Evolutionary conservation across 2,797 vertebrate genomes (phyloP), one percentile per base, ranked within the genome.

Genomic region (Sebastes dallii): DNA sequence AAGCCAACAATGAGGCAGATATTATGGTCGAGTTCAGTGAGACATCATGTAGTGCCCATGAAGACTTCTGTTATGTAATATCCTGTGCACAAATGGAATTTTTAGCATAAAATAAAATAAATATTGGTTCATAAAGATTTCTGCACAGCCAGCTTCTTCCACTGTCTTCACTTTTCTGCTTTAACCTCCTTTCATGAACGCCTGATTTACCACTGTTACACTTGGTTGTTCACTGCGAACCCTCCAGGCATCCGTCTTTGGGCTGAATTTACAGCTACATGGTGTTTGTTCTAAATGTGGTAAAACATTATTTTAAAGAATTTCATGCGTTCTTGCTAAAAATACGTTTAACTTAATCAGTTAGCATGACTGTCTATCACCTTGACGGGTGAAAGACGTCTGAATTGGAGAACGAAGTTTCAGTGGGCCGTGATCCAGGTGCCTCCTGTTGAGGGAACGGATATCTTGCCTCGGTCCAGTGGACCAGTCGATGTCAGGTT

Each of bases 401-500:
- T 60, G 32, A 71, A 66, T 64, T 46, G 0, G 0, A 76, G 42
- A 68, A 42, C 4, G 1, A 72, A 68, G 72, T 39, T 72, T 39
- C 67, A 34, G 59, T 58, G 52, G 56, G 60, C 60, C 70, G n/a
- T 62, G 64, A 64, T 83, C 30, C 81, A 75, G 73, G 64, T 66
- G 60, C 83, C 81, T 87, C 87, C 87, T 66, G 84, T 70, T 84
- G 85, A 66, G 78, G 65, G 24, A 72, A 66, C 77, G 58, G 81
- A 87, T 89, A 81, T 87, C 77, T 75, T 29, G 72, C 62, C 64
- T 86, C 62, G 72, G 81, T 78, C 77, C 81, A 83, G 65, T 86
- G 84, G 77, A 75, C 72, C 83, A 66, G 66, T 88, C 75, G 34
- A 66, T 70, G 84, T 89, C 83, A 84, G 65, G 39, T 71, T 72